A percentile compares a stretch with the other conserved stretches of the same genome.
Conservation (phyloP, 2,113 vertebrate genomes). For the Sinocyclocheilus anshuiensis region DNA sequence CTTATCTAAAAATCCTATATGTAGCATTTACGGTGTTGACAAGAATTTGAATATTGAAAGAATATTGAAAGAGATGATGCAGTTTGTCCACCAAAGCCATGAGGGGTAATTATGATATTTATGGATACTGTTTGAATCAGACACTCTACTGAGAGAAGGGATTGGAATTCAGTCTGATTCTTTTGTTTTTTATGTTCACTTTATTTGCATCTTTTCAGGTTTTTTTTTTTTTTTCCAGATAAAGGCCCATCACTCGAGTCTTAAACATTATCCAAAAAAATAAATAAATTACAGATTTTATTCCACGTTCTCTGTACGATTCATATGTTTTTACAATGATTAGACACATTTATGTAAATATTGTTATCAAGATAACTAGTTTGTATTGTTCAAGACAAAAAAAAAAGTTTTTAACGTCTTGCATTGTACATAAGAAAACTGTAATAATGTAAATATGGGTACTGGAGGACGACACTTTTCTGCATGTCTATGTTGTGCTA, state of each 20-base stretch:
- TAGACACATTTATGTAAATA: slow-evolving; percentile 82
- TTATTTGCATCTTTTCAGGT: not conserved
- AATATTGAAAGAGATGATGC: not conserved
- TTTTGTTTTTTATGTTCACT: slow-evolving; percentile 24
- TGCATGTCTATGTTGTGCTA: slow-evolving; percentile 82
- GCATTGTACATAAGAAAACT: slow-evolving; percentile 79
- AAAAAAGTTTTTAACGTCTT: slow-evolving; percentile 80
- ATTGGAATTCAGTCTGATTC: slow-evolving; percentile 60
- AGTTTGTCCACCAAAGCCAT: slow-evolving; percentile 26
- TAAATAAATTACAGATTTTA: slow-evolving; percentile 57
- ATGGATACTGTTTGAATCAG: slow-evolving; percentile 57
- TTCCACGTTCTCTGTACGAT: slow-evolving; percentile 66
- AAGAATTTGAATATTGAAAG: not conserved
- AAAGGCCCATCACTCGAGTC: slow-evolving; percentile 64
- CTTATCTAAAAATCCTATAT: slow-evolving; percentile 38
- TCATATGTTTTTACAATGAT: slow-evolving; percentile 76
- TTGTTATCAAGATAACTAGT: slow-evolving; percentile 83
- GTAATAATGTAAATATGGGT: slow-evolving; percentile 79
- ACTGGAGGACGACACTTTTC: slow-evolving; percentile 75
- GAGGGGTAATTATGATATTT: slow-evolving; percentile 26
- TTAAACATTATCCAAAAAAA: slow-evolving; percentile 61
- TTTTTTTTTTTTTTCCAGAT: slow-evolving; percentile 67
- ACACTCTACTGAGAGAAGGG: slow-evolving; percentile 64
- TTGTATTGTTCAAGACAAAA: slow-evolving; percentile 81
- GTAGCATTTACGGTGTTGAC: slow-evolving; percentile 36